Conservation (phyloP, 2,888 invertebrate species). For the Hanleya hanleyi region DNA sequence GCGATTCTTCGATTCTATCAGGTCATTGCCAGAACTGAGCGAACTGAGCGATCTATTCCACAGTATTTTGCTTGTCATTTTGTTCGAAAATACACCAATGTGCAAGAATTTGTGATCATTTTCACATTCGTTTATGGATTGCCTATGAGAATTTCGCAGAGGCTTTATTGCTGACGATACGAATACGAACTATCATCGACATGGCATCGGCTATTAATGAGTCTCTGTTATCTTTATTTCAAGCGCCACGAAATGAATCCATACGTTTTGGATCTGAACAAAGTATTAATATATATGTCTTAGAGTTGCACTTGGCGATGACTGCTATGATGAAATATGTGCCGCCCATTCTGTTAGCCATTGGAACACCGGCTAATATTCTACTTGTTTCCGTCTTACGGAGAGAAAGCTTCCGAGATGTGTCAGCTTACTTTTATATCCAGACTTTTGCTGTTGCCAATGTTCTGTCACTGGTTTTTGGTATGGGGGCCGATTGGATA, state of each 20-base stretch:
- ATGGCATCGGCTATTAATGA: too few species aligned
- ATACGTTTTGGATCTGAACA: neutral
- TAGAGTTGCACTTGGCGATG: neutral
- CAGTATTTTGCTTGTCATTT: too few species aligned
- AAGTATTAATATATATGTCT: neutral
- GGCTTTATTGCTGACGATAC: too few species aligned
- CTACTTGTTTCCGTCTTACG: neutral
- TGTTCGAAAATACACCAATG: too few species aligned
- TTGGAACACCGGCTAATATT: neutral
- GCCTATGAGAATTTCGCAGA: too few species aligned
- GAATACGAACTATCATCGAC: too few species aligned
- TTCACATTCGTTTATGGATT: too few species aligned
- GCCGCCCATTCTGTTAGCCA: neutral
- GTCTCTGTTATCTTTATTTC: neutral
- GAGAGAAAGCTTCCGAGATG: neutral
- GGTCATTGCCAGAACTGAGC: too few species aligned
- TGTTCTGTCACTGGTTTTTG: conserved; percentile 27
- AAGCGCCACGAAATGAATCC: neutral
- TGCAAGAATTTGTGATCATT: too few species aligned
- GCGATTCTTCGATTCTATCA: too few species aligned
- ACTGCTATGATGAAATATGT: neutral
- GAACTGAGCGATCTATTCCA: too few species aligned
- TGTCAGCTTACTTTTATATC: conserved; percentile 28
- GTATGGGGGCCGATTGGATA: conserved; percentile 33
- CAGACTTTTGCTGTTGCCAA: conserved; percentile 18